Conservation (phyloP, 64 coral and sea anemone genomes). For the Anthopleura sola region DNA sequence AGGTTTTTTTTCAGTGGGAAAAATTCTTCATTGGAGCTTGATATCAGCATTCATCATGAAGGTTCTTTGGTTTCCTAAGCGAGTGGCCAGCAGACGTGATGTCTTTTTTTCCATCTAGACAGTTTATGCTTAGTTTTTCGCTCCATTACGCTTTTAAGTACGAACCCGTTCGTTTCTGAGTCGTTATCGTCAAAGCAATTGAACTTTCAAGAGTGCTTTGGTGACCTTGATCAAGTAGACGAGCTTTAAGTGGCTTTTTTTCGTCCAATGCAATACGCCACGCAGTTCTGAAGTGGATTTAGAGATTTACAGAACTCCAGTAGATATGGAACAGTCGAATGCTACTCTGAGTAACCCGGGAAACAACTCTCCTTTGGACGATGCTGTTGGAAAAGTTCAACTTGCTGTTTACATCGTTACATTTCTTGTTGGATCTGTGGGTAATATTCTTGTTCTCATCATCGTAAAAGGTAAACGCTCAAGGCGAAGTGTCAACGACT, state of each 20-base stretch:
- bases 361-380: conserved; percentile 1
- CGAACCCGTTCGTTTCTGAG: background rate
- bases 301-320: background rate
- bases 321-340: conserved; percentile 4
- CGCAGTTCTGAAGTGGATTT: background rate
- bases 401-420: conserved; percentile 38
- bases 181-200: background rate
- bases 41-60: background rate
- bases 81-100: background rate
- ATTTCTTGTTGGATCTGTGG: conserved; percentile 48
- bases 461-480: conserved; percentile 37
- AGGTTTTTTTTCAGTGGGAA: background rate
- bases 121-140: background rate
- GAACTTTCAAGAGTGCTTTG: background rate
- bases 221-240: background rate
- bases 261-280: background rate
- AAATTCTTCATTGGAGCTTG: too few relatives aligned
- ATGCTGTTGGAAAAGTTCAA: conserved; percentile 16
- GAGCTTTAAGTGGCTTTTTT: background rate
- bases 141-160: background rate
- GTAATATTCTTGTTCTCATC: conserved; percentile 44
- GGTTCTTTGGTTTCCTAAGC: background rate
- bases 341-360: background rate
- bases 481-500: conserved; percentile 38
- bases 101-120: background rate